Conservation (phyloP, 1,140 invertebrate species). For the Polyergus mexicanus region DNA sequence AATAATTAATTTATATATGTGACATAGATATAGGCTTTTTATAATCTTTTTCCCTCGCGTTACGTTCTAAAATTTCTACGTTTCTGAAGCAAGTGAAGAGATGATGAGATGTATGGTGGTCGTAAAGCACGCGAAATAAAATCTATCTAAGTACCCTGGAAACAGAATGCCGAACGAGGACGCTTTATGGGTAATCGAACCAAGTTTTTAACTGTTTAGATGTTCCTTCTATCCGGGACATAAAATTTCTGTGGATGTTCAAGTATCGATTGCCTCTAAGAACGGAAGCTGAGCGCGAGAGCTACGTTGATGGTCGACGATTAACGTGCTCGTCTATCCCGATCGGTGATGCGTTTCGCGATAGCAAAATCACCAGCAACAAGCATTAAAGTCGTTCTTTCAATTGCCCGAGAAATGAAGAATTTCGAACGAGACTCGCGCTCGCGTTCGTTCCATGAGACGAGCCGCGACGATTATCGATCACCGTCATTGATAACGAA, state of each 20-base stretch:
- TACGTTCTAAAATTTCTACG: slow-evolving; percentile 31
- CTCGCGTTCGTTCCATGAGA: slow-evolving; percentile 36
- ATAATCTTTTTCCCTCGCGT: not conserved
- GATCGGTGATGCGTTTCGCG: slow-evolving; percentile 38
- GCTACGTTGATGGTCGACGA: slow-evolving; percentile 42
- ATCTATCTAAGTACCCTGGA: slow-evolving; percentile 72
- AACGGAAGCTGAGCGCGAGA: slow-evolving; percentile 14
- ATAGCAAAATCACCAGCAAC: slow-evolving; percentile 39
- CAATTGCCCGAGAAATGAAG: slow-evolving; percentile 49
- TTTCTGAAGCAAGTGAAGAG: slow-evolving; percentile 48
- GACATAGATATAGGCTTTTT: not conserved
- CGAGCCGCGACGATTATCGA: slow-evolving; percentile 60
- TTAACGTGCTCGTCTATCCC: slow-evolving; percentile 27
- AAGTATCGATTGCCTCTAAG: slow-evolving; percentile 21
- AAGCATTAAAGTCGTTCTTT: slow-evolving; percentile 45
- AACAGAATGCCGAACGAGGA: slow-evolving; percentile 77
- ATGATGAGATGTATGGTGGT: slow-evolving; percentile 52
- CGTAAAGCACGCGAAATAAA: slow-evolving; percentile 77
- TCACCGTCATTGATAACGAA: slow-evolving; percentile 67
- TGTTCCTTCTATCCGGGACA: slow-evolving; percentile 71
- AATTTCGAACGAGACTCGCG: slow-evolving; percentile 10
- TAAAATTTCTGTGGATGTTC: slow-evolving; percentile 74
- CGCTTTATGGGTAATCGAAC: slow-evolving; percentile 79
- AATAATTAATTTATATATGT: not conserved
- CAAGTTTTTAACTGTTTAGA: slow-evolving; percentile 79